Percentiles rank a stretch among this genome's conserved stretches.
Evolutionary conservation across 2,888 invertebrate genomes (phyloP).

Genomic region (Lampropteryx suffumata): DNA sequence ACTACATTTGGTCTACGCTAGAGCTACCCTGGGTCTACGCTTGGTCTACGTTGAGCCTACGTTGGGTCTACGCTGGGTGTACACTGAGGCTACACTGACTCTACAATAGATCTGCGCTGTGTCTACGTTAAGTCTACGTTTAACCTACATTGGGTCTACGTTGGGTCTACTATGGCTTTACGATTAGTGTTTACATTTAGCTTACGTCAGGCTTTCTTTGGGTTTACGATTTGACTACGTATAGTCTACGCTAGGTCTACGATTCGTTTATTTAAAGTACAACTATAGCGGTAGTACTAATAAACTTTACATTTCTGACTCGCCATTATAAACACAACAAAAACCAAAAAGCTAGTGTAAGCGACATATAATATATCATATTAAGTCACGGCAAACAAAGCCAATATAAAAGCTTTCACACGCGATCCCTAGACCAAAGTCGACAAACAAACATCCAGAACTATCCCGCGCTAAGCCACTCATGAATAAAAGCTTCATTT

Average conservation of each 20-base stretch:
- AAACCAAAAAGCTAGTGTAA: constrained; percentile 73
- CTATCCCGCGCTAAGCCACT: constrained; percentile 78
- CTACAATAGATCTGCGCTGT: too few relatives aligned
- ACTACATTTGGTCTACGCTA: too few relatives aligned
- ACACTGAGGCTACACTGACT: neutral
- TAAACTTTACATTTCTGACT: constrained; percentile 61
- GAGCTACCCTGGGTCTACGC: too few relatives aligned
- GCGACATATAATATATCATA: constrained; percentile 79
- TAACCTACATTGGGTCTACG: too few relatives aligned
- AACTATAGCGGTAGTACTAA: constrained; percentile 39
- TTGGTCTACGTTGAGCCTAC: neutral
- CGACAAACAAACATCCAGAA: constrained; percentile 76
- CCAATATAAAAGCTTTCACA: constrained; percentile 78
- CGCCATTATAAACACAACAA: constrained; percentile 58
- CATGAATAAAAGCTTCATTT: constrained; percentile 80
- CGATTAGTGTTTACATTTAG: too few relatives aligned
- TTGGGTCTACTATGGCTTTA: too few relatives aligned
- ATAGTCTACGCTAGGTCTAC: too few relatives aligned
- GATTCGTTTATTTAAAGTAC: neutral
- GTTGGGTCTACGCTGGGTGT: neutral
- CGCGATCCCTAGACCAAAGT: constrained; percentile 73
- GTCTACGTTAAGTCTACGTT: too few relatives aligned
- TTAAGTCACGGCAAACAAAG: constrained; percentile 78
- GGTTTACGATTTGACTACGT: too few relatives aligned
- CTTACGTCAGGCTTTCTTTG: too few relatives aligned